These are phyloP conservation scores for Ormyrus labotus DNA, from an alignment of 2,888 invertebrate genomes.

Conservation along the genomic window DNA sequence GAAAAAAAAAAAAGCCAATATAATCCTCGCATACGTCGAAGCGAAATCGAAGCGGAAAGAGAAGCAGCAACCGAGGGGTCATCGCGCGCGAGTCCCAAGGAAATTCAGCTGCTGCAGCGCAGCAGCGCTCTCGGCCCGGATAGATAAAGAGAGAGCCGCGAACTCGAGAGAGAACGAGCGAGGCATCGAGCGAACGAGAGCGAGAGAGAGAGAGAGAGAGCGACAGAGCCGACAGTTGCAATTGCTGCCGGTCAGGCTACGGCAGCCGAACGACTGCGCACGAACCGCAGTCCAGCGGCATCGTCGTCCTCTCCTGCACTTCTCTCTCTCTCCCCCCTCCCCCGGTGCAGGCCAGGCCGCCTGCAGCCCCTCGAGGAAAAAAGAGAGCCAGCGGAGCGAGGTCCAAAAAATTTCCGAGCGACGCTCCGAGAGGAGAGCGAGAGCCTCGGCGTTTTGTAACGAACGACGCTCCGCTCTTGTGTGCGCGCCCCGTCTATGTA, in stretches of 20 bases:
- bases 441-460: conserved; percentile 11
- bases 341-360: not conserved
- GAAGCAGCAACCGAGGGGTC: not conserved
- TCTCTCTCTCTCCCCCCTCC: too few species aligned
- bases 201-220: conserved; percentile 43
- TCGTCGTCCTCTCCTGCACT: not conserved
- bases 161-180: conserved; percentile 51
- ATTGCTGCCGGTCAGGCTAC: conserved; percentile 52
- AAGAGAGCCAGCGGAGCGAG: conserved; percentile 1
- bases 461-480: not conserved
- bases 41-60: not conserved
- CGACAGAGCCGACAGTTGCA: conserved; percentile 55
- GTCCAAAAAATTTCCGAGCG: too few species aligned
- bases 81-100: not conserved
- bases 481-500: not conserved
- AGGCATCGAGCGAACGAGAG: conserved; percentile 45
- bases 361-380: not conserved
- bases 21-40: not conserved
- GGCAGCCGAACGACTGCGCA: conserved; percentile 50
- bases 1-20: too few species aligned
- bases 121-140: conserved; percentile 8
- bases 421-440: too few species aligned
- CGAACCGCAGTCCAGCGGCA: conserved; percentile 26
- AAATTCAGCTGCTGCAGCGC: not conserved
- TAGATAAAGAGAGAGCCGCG: conserved; percentile 26